phyloP scores from a whole-genome alignment of 1,140 invertebrate species.

The Grapholita molesta region DNA sequence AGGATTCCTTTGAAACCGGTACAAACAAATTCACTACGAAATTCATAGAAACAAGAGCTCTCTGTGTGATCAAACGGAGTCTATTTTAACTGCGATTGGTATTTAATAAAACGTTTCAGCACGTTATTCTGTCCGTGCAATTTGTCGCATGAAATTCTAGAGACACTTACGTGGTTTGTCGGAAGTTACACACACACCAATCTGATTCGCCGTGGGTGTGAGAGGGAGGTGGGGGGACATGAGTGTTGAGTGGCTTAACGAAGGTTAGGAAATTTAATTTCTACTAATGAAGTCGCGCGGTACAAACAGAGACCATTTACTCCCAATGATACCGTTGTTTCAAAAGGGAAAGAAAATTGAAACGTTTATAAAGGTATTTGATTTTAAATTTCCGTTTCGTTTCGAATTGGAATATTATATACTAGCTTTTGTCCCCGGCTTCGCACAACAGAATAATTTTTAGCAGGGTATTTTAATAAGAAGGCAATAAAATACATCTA shows the following conservation, averaged over 20 bases:
- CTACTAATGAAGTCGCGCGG: constrained; percentile 38
- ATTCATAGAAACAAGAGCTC: neutral
- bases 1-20: too few relatives aligned
- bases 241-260: constrained; percentile 9
- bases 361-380: constrained; percentile 60
- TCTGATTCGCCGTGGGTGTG: neutral
- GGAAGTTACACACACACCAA: neutral
- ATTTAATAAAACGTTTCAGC: neutral
- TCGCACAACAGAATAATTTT: too few relatives aligned
- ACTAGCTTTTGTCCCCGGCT: too few relatives aligned
- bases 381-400: neutral
- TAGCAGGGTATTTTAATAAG: too few relatives aligned
- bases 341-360: constrained; percentile 63
- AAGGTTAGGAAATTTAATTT: constrained; percentile 35
- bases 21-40: neutral
- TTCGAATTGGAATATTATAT: too few relatives aligned
- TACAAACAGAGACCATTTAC: constrained; percentile 33
- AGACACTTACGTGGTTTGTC: constrained; percentile 7
- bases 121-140: neutral
- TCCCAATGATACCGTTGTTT: constrained; percentile 36
- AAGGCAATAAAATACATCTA: too few relatives aligned
- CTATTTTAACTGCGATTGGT: neutral
- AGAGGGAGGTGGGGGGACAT: neutral
- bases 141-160: constrained; percentile 12
- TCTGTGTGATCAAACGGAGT: neutral